phyloP scores from a whole-genome alignment of 2,797 vertebrate species.

The Gadopsis bispinosus region DNA sequence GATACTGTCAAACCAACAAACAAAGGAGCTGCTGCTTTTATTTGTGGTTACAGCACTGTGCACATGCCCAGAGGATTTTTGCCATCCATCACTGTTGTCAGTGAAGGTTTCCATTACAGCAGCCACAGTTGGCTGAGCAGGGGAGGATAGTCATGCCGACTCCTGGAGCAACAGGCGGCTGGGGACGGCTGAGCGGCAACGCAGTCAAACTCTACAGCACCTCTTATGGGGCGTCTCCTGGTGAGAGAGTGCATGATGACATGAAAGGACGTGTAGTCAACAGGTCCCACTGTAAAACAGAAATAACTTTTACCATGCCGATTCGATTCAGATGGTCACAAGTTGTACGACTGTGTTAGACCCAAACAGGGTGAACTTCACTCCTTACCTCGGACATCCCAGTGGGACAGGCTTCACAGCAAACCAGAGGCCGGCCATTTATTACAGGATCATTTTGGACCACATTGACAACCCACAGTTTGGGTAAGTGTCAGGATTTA shows the following conservation, averaged over 20 bases:
- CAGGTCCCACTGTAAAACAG: neutral
- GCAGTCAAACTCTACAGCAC: constrained; percentile 38
- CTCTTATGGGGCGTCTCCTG: constrained; percentile 41
- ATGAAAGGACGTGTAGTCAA: fast-evolving
- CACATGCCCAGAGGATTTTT: constrained; percentile 50
- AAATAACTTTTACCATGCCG: neutral
- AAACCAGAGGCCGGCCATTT: constrained; percentile 67
- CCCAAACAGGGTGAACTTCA: constrained; percentile 30
- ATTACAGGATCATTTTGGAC: constrained; percentile 67
- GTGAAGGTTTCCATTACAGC: constrained; percentile 71
- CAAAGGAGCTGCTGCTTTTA: constrained; percentile 42
- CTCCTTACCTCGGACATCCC: constrained; percentile 36
- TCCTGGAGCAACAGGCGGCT: constrained; percentile 43
- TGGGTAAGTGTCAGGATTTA: constrained; percentile 60
- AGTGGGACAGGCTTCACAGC: constrained; percentile 56
- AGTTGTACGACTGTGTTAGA: constrained; percentile 20
- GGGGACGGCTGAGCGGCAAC: constrained; percentile 41
- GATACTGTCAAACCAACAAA: constrained; percentile 23
- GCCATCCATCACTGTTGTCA: constrained; percentile 67
- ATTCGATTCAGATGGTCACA: neutral
- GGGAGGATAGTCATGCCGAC: constrained; percentile 39
- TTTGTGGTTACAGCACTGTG: constrained; percentile 55
- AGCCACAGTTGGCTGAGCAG: constrained; percentile 72
- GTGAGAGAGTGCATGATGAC: constrained; percentile 39
- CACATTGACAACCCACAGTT: constrained; percentile 66